Percentiles rank a stretch among this genome's conserved stretches.
phyloP scores from a whole-genome alignment of 2,113 vertebrate species.

The Nannobrachium achirus region DNA sequence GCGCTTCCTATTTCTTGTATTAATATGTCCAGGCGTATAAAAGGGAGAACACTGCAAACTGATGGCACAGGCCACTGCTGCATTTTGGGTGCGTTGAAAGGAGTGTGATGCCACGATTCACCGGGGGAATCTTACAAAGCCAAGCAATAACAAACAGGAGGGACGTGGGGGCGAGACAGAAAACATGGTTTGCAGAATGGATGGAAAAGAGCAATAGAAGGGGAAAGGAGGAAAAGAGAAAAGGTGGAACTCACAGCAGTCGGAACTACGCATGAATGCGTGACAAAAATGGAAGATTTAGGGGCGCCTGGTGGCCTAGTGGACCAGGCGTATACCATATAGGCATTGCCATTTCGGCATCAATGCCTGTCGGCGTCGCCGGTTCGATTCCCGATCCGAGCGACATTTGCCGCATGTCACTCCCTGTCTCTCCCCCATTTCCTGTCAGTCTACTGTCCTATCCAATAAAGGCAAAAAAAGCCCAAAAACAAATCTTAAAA shows the following conservation, averaged over 20 bases:
- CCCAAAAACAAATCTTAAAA: too few species aligned
- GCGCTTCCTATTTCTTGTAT: slow-evolving; percentile 57
- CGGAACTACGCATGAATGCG: neutral
- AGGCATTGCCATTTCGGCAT: too few species aligned
- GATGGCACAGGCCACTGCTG: slow-evolving; percentile 60
- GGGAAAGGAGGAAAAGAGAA: slow-evolving; percentile 20
- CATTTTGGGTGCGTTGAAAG: slow-evolving; percentile 68
- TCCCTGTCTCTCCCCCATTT: too few species aligned
- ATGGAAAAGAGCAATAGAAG: neutral
- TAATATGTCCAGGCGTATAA: slow-evolving; percentile 69
- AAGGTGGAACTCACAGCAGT: neutral
- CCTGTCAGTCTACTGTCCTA: too few species aligned
- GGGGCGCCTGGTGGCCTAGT: too few species aligned
- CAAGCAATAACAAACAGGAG: slow-evolving; percentile 60
- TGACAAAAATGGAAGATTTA: neutral
- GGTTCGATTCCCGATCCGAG: too few species aligned
- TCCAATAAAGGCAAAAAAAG: too few species aligned
- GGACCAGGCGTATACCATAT: too few species aligned
- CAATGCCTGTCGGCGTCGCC: too few species aligned
- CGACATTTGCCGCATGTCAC: too few species aligned
- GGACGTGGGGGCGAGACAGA: slow-evolving; percentile 21
- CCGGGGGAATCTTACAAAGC: slow-evolving; percentile 62
- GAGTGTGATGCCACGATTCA: slow-evolving; percentile 63
- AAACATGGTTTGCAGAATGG: slow-evolving; percentile 38
- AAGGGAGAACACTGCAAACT: slow-evolving; percentile 57